These are phyloP conservation scores for Andrena bicolor DNA, from an alignment of 2,888 invertebrate species.

Conservation along the genomic window DNA sequence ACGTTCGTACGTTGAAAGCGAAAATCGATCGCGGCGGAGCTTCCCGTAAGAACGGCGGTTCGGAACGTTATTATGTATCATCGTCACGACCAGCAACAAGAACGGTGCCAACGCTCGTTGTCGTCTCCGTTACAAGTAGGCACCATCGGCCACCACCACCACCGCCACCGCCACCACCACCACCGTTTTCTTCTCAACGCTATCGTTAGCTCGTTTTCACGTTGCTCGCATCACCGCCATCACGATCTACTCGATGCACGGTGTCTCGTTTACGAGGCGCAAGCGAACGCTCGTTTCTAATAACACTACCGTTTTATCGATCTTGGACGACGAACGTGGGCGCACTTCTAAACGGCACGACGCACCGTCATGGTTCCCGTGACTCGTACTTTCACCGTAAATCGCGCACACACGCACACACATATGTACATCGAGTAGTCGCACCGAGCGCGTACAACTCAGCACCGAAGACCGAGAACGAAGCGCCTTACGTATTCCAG, in stretches of 20 bases:
- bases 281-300: constrained; percentile 54
- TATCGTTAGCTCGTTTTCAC: neutral
- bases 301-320: constrained; percentile 68
- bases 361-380: constrained; percentile 38
- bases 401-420: neutral
- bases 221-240: constrained; percentile 24
- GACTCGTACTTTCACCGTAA: constrained; percentile 38
- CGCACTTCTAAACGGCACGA: constrained; percentile 56
- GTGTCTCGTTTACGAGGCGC: constrained; percentile 42
- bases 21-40: too few species aligned
- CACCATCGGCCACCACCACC: too few species aligned
- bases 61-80: too few species aligned
- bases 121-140: too few species aligned
- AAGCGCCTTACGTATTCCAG: too few species aligned
- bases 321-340: constrained; percentile 66
- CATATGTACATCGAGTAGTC: neutral
- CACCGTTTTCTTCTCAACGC: too few species aligned
- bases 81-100: too few species aligned
- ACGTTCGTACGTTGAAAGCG: too few species aligned
- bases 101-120: too few species aligned
- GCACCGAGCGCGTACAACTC: neutral
- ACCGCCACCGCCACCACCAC: too few species aligned
- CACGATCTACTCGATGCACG: neutral
- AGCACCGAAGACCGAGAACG: neutral
- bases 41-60: too few species aligned